Evolutionary conservation across 2,113 vertebrate genomes (phyloP).

Genomic region (Microcebus jonahi): DNA sequence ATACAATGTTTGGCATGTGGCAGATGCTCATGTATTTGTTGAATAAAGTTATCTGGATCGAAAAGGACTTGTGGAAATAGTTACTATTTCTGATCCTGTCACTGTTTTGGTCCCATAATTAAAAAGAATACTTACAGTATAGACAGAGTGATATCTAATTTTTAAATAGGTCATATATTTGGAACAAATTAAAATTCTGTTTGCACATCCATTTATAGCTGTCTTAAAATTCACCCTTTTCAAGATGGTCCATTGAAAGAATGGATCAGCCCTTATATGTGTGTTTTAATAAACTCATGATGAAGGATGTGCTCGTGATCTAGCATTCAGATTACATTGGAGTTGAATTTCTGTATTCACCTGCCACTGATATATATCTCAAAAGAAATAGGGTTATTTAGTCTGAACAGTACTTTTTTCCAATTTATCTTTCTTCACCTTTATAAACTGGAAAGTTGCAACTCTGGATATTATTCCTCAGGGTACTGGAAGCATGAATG

Average conservation of each 20-base stretch:
- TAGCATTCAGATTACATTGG: not conserved
- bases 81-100: not conserved
- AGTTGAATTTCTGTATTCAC: slow-evolving; percentile 13
- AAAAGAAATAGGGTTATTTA: not conserved
- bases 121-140: not conserved
- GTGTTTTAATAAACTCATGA: not conserved
- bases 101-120: not conserved
- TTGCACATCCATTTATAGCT: not conserved
- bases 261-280: not conserved
- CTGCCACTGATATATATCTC: not conserved
- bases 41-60: slow-evolving; percentile 1
- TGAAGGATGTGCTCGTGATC: not conserved
- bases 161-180: slow-evolving; percentile 25
- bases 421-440: not conserved
- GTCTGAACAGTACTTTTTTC: not conserved
- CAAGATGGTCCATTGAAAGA: not conserved
- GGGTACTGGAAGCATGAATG: not conserved
- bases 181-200: not conserved
- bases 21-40: not conserved
- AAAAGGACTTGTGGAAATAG: not conserved
- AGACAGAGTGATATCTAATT: not conserved
- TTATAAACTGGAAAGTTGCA: not conserved
- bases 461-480: not conserved
- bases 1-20: not conserved
- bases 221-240: not conserved